phyloP scores from a whole-genome alignment of 2,888 invertebrate species.

The Nemotelus nigrinus region DNA sequence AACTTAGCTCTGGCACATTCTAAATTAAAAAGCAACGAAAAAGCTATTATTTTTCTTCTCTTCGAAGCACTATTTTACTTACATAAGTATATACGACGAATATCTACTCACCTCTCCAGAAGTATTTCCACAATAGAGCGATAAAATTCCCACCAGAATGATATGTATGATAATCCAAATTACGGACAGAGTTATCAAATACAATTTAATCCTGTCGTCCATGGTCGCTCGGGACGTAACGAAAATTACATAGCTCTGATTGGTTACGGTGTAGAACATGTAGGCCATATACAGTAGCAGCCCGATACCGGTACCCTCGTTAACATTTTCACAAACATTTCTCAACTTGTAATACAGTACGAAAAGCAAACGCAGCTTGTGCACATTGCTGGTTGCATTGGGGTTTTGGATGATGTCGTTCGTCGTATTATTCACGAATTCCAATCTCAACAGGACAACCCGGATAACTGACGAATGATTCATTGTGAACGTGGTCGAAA shows the following conservation, averaged over 20 bases:
- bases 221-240: conserved; percentile 55
- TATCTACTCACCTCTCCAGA: conserved; percentile 38
- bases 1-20: too few species aligned
- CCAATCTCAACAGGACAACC: conserved; percentile 20
- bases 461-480: conserved; percentile 10
- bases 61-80: too few species aligned
- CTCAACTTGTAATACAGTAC: conserved; percentile 59
- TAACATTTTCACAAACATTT: conserved; percentile 57
- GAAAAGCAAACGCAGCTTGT: conserved; percentile 57
- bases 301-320: conserved; percentile 56
- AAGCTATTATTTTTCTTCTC: too few species aligned
- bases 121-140: conserved; percentile 33
- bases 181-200: conserved; percentile 56
- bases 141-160: conserved; percentile 53
- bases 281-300: conserved; percentile 58
- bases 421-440: conserved; percentile 37
- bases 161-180: conserved; percentile 55
- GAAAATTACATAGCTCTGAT: conserved; percentile 59
- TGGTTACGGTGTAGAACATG: conserved; percentile 60
- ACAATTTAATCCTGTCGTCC: conserved; percentile 50
- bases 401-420: conserved; percentile 14
- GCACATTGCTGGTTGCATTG: conserved; percentile 52
- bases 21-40: too few species aligned
- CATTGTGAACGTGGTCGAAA: conserved; percentile 38
- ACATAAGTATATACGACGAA: too few species aligned